Conservation (phyloP, 2,888 invertebrate species). For the Elgonia sp. region DNA sequence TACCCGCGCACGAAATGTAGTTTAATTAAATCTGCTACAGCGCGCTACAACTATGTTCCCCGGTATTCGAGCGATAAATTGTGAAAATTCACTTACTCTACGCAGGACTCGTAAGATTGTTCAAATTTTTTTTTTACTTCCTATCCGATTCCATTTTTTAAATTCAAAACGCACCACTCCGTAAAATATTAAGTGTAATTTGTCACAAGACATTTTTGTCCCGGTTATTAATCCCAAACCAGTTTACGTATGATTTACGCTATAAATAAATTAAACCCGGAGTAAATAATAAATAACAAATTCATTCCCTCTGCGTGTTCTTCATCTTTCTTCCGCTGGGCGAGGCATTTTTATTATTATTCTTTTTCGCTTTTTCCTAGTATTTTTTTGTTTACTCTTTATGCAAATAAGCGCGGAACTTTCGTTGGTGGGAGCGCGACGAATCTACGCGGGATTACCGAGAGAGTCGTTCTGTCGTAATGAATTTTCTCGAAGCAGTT, state of each 20-base stretch:
- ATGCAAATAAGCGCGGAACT: constrained; percentile 54
- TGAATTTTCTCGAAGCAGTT: constrained; percentile 77
- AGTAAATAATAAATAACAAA: constrained; percentile 6
- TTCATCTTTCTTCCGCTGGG: background rate
- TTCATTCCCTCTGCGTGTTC: constrained; percentile 2
- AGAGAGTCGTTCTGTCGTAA: constrained; percentile 71
- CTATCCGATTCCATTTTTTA: constrained; percentile 37
- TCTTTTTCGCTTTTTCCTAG: background rate
- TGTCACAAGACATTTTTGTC: constrained; percentile 5
- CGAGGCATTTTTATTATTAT: constrained; percentile 12
- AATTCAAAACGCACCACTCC: constrained; percentile 28
- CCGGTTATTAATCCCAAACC: background rate
- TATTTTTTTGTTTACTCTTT: constrained; percentile 44
- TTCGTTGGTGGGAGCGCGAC: constrained; percentile 3
- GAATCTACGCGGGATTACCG: constrained; percentile 71
- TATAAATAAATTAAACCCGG: background rate
- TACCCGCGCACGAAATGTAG: constrained; percentile 79
- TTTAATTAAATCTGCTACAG: constrained; percentile 81
- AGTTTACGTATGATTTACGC: constrained; percentile 19
- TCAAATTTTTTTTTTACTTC: constrained; percentile 57
- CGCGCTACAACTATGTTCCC: constrained; percentile 76
- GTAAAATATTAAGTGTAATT: constrained; percentile 39
- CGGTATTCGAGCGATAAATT: constrained; percentile 74
- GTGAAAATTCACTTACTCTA: constrained; percentile 68
- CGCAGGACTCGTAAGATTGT: constrained; percentile 58